Evolutionary conservation across 2,113 vertebrate genomes (phyloP).

Genomic region (Gavialis gangeticus): DNA sequence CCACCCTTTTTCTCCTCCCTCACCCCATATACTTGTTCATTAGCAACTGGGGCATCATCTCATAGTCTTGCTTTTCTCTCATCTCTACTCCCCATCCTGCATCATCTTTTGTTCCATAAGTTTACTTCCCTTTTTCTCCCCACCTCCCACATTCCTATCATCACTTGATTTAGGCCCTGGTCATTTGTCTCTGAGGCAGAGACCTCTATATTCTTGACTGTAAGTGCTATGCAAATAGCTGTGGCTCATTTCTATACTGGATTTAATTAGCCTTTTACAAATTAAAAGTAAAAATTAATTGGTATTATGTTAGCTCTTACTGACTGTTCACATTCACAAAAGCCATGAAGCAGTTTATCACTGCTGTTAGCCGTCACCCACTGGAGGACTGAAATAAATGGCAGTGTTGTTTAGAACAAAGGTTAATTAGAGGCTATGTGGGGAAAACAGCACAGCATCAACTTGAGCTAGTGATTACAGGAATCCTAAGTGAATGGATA

Average conservation of each 20-base stretch:
- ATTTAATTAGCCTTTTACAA: neutral
- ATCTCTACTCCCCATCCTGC: neutral
- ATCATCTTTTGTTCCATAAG: neutral
- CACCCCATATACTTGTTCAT: neutral
- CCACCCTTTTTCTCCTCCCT: neutral
- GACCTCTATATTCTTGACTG: neutral
- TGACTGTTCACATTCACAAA: neutral
- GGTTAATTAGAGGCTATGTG: neutral
- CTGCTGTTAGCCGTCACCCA: neutral
- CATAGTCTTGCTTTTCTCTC: neutral
- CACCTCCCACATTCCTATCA: neutral
- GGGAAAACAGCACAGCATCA: neutral
- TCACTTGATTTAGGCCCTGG: neutral
- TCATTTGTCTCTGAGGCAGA: neutral
- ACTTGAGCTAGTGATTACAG: neutral
- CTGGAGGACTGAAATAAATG: neutral
- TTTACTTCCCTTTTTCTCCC: neutral
- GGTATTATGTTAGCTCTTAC: neutral
- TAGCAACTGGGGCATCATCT: neutral
- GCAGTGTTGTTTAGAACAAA: neutral
- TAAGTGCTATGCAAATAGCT: neutral
- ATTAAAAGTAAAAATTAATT: neutral
- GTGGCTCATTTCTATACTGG: neutral
- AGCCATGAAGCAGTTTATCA: neutral
- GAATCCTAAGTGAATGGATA: neutral